Base-by-base conservation (phyloP, 1,140 invertebrate genomes). In the Drosophila pseudoobscura region DNA sequence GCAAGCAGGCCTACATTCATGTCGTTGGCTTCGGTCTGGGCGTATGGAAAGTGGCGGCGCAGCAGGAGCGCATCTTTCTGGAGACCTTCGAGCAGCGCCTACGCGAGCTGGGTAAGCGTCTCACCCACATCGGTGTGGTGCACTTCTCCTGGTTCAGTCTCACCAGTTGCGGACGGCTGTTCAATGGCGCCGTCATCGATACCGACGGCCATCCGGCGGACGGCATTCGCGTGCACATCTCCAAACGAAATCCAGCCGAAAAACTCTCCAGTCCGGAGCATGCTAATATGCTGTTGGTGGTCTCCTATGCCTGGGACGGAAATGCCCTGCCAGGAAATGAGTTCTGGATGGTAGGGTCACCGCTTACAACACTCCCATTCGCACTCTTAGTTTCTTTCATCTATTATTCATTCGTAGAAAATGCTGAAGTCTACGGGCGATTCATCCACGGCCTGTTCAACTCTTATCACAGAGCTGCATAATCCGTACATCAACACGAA, bases 241-340 rank as follows among this genome's bases (percentile, higher is more conserved):
- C 77, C 9, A 83, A 91, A 54, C 65, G 91, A 6, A 80, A 91
- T 80, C 91, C 91, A 4, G 79, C 89, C 0, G 20, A 60, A 0
- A 91, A 90, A 46, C 45, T 91, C 1, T 22, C 3, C 0, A 9
- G 6, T 0, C 69, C 70, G 0, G 71, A 85, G 45, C 64, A 69
- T 6, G 65, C 17, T 4, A 46, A 71, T 2, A 82, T 89, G 69
- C 50, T 91, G 43, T 64, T 95, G 6, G 93, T 95, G 1, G 93
- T 95, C 8, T 94, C 93, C 2, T 95, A 95, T 75, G 94, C 95
- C 3, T 94, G 94, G 93, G 95, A 95, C 78, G 93, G 94, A 11
- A 95, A 95, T 78, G 93, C 95, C 0, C 92, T 94, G 53, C 94
- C 94, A 8, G 94, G 94, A 71, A 94, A 94, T 60, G 94, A 94